phyloP scores from a whole-genome alignment of 2,888 invertebrate genomes.

The Cataglyphis rosenhaueri region DNA sequence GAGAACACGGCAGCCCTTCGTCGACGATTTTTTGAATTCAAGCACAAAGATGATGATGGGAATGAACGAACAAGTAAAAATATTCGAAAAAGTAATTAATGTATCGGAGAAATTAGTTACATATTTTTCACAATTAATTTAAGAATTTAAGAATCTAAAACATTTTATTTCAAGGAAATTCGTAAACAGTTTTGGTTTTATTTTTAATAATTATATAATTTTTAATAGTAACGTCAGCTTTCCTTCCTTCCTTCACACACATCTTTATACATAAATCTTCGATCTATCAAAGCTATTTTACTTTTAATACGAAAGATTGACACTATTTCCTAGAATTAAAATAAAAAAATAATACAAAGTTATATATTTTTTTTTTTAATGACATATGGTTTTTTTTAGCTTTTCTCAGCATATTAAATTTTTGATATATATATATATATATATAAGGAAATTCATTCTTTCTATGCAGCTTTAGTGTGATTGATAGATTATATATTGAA shows the following conservation, averaged over 20 bases:
- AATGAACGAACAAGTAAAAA: conserved; percentile 32
- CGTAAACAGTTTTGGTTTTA: no score
- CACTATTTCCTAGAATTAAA: background rate
- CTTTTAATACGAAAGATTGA: background rate
- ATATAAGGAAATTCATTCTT: background rate
- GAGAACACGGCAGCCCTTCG: background rate
- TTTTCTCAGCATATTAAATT: no score
- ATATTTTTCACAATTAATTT: background rate
- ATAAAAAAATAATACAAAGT: no score
- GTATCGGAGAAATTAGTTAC: conserved; percentile 27
- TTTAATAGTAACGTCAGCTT: no score
- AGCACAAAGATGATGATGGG: background rate
- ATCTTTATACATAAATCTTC: no score
- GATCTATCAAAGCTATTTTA: background rate
- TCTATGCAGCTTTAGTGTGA: background rate
- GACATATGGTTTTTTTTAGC: no score
- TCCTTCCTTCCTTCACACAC: no score
- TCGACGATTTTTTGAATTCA: background rate
- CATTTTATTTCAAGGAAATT: no score
- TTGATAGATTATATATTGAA: background rate
- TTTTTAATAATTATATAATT: no score
- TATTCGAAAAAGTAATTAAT: conserved; percentile 35
- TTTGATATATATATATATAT: background rate
- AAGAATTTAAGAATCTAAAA: no score
- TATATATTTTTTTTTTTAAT: no score